Evolutionary conservation across 2,888 invertebrate genomes (phyloP).

Genomic region (Ametastegia equiseti): DNA sequence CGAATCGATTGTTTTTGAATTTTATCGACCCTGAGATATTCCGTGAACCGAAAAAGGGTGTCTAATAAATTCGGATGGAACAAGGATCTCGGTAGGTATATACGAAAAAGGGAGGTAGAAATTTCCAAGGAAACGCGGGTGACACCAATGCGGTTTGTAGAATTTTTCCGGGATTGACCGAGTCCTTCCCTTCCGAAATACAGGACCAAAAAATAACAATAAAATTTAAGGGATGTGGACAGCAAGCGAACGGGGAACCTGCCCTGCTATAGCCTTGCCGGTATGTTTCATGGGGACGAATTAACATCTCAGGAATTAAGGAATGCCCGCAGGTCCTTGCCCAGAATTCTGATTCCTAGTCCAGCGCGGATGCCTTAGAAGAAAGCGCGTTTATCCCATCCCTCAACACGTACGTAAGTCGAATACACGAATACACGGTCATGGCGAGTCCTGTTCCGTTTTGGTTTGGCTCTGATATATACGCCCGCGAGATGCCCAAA

Average conservation of each 20-base stretch:
- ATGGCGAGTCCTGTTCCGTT: neutral
- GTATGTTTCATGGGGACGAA: constrained; percentile 16
- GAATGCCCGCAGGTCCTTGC: constrained; percentile 38
- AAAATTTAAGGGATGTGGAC: constrained; percentile 24
- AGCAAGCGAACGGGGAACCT: neutral
- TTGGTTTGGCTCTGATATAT: too few species aligned
- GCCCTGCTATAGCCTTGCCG: too few species aligned
- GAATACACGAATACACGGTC: constrained; percentile 16
- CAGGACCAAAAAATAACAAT: constrained; percentile 24
- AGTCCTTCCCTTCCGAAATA: too few species aligned
- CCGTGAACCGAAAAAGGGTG: neutral
- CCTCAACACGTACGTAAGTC: constrained; percentile 29
- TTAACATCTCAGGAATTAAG: constrained; percentile 47
- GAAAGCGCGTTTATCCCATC: constrained; percentile 2
- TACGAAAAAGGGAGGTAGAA: neutral
- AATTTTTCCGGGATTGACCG: too few species aligned
- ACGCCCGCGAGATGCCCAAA: too few species aligned
- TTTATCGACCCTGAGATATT: constrained; percentile 17
- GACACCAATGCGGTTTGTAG: too few species aligned
- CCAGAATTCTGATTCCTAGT: constrained; percentile 30
- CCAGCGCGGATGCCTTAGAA: neutral
- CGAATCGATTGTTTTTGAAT: neutral
- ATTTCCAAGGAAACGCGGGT: neutral
- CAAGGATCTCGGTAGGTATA: neutral
- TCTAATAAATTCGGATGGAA: neutral